Percentiles rank a stretch among this genome's conserved stretches.
These are phyloP conservation scores for Andricus grossulariae DNA, from an alignment of 1,140 invertebrate species.

Conservation along the genomic window DNA sequence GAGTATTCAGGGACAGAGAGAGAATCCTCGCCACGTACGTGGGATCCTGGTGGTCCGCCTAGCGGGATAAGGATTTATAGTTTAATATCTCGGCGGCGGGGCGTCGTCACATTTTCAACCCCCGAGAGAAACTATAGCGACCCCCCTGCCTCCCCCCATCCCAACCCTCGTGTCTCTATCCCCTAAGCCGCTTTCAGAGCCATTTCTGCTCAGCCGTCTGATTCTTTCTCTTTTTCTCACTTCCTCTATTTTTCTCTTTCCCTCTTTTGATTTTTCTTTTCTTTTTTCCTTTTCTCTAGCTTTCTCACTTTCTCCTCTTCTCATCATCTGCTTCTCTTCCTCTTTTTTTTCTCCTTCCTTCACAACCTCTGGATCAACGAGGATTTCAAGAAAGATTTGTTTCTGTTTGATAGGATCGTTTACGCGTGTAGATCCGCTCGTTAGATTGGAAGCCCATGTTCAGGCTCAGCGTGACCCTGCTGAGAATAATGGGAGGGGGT, in stretches of 20 bases:
- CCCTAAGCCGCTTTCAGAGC: slow-evolving; percentile 57
- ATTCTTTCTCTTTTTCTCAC: slow-evolving; percentile 50
- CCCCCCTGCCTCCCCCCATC: slow-evolving; percentile 53
- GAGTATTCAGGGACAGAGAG: slow-evolving; percentile 57
- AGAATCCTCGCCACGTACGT: slow-evolving; percentile 56
- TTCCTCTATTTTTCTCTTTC: neutral
- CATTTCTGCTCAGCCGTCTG: slow-evolving; percentile 51
- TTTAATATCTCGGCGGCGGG: slow-evolving; percentile 75
- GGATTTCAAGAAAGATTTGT: slow-evolving; percentile 68
- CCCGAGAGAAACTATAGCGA: slow-evolving; percentile 67
- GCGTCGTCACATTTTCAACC: slow-evolving; percentile 75
- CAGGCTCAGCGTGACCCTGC: neutral
- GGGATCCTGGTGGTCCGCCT: slow-evolving; percentile 64
- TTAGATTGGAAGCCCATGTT: slow-evolving; percentile 63
- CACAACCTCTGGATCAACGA: slow-evolving; percentile 51
- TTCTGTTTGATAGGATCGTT: slow-evolving; percentile 69
- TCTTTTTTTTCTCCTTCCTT: slow-evolving; percentile 44
- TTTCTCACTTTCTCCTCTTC: slow-evolving; percentile 7
- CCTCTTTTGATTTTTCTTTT: neutral
- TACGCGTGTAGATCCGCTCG: slow-evolving; percentile 69
- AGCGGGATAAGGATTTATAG: slow-evolving; percentile 76
- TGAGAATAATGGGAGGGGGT: neutral
- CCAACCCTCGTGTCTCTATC: slow-evolving; percentile 49
- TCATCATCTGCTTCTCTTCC: slow-evolving; percentile 18
- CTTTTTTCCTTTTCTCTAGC: neutral